Evolutionary conservation across 2,113 vertebrate species (phyloP).

Genomic region (Salvelinus namaycush): DNA sequence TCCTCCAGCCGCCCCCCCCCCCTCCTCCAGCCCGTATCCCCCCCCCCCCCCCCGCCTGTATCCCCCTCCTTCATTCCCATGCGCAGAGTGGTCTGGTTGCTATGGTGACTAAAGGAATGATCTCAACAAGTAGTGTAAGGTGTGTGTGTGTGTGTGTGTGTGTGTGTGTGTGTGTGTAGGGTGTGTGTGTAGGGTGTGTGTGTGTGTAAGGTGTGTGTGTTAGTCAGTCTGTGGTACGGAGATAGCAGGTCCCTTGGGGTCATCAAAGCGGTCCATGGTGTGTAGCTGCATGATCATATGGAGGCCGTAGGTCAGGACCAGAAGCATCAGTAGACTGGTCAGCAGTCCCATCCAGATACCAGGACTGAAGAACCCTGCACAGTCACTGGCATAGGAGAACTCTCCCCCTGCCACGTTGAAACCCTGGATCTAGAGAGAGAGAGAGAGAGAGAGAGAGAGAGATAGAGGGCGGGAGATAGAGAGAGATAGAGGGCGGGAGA

Average conservation of each 20-base stretch:
- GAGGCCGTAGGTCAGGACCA: slow-evolving; percentile 88
- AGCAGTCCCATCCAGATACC: slow-evolving; percentile 90
- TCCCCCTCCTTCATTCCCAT: no score
- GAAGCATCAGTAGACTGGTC: slow-evolving; percentile 85
- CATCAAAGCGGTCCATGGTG: slow-evolving; percentile 80
- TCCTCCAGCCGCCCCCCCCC: no score
- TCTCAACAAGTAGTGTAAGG: background rate
- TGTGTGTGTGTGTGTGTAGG: background rate
- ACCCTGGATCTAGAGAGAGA: slow-evolving; percentile 84
- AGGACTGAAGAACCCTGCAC: slow-evolving; percentile 82
- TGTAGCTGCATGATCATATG: slow-evolving; percentile 88
- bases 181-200: background rate
- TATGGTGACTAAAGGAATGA: background rate
- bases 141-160: background rate
- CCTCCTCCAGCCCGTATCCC: no score
- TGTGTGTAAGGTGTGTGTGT: background rate
- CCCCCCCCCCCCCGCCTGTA: accelerated
- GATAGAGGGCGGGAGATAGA: background rate
- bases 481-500: background rate
- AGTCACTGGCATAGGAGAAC: slow-evolving; percentile 89
- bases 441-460: background rate
- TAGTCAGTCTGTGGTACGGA: slow-evolving; percentile 73
- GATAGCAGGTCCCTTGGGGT: slow-evolving; percentile 77
- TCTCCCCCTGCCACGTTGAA: slow-evolving; percentile 79
- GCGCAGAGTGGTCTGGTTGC: background rate